Evolutionary conservation across 2,888 invertebrate genomes (phyloP), one percentile per base, ranked within the genome.

Genomic region (Rhopalosiphum nymphaeae): DNA sequence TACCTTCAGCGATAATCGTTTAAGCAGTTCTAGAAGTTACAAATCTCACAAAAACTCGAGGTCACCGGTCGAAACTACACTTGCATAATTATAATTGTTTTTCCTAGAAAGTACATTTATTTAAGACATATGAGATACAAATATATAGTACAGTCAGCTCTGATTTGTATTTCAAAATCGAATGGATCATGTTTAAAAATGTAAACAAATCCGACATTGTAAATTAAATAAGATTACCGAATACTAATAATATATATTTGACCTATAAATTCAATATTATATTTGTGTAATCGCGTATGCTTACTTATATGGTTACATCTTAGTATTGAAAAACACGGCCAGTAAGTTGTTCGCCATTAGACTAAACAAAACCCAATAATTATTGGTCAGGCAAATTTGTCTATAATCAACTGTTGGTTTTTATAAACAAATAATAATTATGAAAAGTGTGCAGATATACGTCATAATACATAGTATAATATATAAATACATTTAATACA

Each of bases 81-180:
- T 90, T 90, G 67, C 90, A 46, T 67, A 90, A 90, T 46, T 90
- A 49, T 53, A 53, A 88, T 36, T 53, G 88, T 88, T 88, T 88
- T 88, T 53, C 88, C 88, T 88, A n/a, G 88, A 88, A 88, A 88
- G 88, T 88, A 88, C 49, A 88, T n/a, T 86, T 86, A 86, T 86
- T 86, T 86, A 86, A 86, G 46, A 86, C 86, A 46, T 10, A 25
- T 46, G 78, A 78, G 36, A 78, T 78, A 36, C 78, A 36, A 78
- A 36, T 36, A 21, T 21, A 21, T 78, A 78, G 36, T 21, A 36
- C 78, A 42, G 78, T 36, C 21, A 36, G 36, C 21, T 36, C 21
- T 36, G 21, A 78, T 78, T 78, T 9, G 21, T 0, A 42, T 78
- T 78, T 78, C 78, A 44, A 86, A 86, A 44, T 86, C 86, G 86